Conservation (phyloP, 1,140 invertebrate genomes). For the Orchesella cincta region DNA sequence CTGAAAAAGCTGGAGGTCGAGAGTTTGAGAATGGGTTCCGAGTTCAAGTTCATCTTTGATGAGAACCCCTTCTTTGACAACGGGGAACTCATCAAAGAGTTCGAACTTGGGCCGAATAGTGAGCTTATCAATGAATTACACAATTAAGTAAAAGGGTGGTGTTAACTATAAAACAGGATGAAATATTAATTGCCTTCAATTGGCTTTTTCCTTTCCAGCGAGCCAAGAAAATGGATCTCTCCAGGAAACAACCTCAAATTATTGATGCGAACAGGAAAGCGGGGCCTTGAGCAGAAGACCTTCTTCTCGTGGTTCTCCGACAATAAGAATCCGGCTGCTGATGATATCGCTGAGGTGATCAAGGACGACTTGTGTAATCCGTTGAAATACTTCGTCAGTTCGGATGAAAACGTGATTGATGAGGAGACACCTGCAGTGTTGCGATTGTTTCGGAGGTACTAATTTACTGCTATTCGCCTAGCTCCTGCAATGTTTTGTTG, state of each 20-base stretch:
- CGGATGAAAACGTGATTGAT: constrained; percentile 70
- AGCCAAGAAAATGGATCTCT: constrained; percentile 73
- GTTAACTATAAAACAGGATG: not conserved
- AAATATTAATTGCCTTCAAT: constrained; percentile 66
- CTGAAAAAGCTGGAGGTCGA: constrained; percentile 82
- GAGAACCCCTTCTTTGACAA: constrained; percentile 85
- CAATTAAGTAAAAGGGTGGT: constrained; percentile 79
- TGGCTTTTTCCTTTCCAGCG: constrained; percentile 74
- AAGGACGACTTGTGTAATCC: constrained; percentile 94
- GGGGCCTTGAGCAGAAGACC: constrained; percentile 66
- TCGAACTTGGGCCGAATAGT: constrained; percentile 68
- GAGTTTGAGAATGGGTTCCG: constrained; percentile 85
- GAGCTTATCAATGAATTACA: constrained; percentile 71
- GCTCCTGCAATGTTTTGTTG: no score
- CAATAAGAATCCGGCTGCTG: constrained; percentile 73
- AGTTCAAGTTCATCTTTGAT: constrained; percentile 78
- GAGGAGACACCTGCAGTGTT: no score
- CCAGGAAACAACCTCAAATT: constrained; percentile 63
- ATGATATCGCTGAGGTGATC: constrained; percentile 77
- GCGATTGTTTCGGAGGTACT: no score
- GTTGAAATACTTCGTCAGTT: constrained; percentile 74
- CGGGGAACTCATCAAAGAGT: constrained; percentile 76
- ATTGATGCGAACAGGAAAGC: constrained; percentile 61
- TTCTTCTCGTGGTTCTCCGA: constrained; percentile 83
- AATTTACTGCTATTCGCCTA: no score